Base-by-base conservation (phyloP, 2,797 vertebrate species). In the Sternotherus odoratus region DNA sequence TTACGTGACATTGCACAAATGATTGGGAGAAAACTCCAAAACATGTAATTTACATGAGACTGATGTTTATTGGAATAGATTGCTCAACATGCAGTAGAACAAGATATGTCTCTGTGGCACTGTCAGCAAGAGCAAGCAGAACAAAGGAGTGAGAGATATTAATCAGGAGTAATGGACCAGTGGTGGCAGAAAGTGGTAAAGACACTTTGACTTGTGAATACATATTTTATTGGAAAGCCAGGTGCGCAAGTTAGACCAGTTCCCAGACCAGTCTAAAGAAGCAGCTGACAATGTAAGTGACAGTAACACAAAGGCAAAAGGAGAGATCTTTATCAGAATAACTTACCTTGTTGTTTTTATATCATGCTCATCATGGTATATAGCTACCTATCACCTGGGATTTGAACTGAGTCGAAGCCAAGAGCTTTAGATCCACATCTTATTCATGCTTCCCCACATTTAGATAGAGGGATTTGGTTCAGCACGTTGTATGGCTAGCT, bases 141-240 rank as follows among this genome's bases (percentile, higher is more conserved):
- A 95, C 90, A 96, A 95, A 93, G 92, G 82, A 95, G 51, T 49
- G 49, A 89, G 28, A 85, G 53, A n/a, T 46, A 83, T 91, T 95
- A 94, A 95, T 94, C 88, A 94, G 81, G 92, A 79, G 80, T 93
- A 96, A 96, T 43, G 91, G 56, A 49, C 82, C 17, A 85, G 66
- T 93, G 77, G n/a, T 85, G 87, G 81, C 51, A 92, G 84, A 66
- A 96, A 53, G 30, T 72, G 66, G 66, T 81, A 89, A 83, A 92
- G 77, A 85, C 85, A 84, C 53, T 84, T n/a, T 78, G 33, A 82
- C 66, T 89, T 86, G 88, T 75, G 72, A 75, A 75, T 75, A 60
- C 23, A n/a, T 86, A 93, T 94, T 96, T 96, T 93, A 89, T 85
- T 94, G 89, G 92, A 96, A 96, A 91, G 66, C 89, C 56, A 94